Percentiles rank a stretch among this genome's conserved stretches.
These are phyloP conservation scores for Tiaroga cobitis DNA, from an alignment of 2,797 vertebrate genomes.

Conservation along the genomic window DNA sequence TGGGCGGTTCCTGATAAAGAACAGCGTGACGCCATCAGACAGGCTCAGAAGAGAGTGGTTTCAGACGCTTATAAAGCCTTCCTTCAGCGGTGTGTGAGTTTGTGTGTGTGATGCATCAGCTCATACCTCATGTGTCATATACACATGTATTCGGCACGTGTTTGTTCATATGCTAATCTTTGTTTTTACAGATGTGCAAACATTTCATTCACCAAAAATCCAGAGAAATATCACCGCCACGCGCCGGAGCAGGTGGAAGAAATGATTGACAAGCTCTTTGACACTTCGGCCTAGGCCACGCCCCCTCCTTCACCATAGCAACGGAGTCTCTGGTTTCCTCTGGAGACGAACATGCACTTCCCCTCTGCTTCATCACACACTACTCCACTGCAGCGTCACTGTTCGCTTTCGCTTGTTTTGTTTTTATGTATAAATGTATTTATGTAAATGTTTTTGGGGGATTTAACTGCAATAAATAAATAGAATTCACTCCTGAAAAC, in stretches of 20 bases:
- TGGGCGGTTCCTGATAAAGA: slow-evolving; percentile 97
- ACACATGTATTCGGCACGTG: not conserved
- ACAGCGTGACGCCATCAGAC: slow-evolving; percentile 90
- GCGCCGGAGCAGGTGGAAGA: slow-evolving; percentile 92
- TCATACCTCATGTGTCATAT: not conserved
- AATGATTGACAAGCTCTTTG: slow-evolving; percentile 96
- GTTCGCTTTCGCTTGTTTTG: not conserved
- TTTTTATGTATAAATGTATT: slow-evolving; percentile 26
- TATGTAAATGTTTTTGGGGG: slow-evolving; percentile 18
- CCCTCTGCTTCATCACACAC: not conserved
- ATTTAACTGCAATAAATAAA: slow-evolving; percentile 23
- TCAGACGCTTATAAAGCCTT: slow-evolving; percentile 89
- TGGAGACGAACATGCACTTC: not conserved
- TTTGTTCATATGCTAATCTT: not conserved
- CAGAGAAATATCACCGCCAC: slow-evolving; percentile 96
- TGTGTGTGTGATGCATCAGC: not conserved
- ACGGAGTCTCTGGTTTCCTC: too few relatives aligned
- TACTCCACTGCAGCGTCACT: not conserved
- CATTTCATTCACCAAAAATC: slow-evolving; percentile 97
- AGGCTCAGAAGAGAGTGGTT: slow-evolving; percentile 88
- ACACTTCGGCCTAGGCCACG: slow-evolving; percentile 88
- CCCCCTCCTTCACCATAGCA: not conserved
- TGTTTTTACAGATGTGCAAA: slow-evolving; percentile 82
- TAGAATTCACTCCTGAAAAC: not conserved
- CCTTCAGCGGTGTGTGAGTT: slow-evolving; percentile 84